These are phyloP conservation scores for Pteronotus mesoamericanus DNA, from an alignment of 2,797 vertebrate genomes.

Conservation along the genomic window DNA sequence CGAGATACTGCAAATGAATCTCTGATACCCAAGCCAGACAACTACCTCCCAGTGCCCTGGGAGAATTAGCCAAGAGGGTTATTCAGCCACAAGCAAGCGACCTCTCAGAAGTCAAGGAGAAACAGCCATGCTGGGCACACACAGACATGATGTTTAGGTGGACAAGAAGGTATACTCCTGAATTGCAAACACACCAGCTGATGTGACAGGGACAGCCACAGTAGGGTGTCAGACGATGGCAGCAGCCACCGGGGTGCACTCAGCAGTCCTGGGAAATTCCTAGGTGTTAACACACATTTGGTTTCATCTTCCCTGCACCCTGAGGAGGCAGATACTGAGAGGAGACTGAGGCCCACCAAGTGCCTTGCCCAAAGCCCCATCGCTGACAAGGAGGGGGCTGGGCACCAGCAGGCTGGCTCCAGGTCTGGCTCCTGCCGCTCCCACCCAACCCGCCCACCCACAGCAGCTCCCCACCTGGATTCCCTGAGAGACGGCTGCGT, in stretches of 20 bases:
- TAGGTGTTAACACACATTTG: neutral
- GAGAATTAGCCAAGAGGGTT: neutral
- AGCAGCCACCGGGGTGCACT: neutral
- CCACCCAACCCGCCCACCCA: neutral
- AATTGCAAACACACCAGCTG: neutral
- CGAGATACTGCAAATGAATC: neutral
- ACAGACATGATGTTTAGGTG: neutral
- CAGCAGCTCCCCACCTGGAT: neutral
- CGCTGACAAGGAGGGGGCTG: neutral
- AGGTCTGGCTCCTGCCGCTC: neutral
- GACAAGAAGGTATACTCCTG: neutral
- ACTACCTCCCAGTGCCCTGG: neutral
- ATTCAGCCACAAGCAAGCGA: neutral
- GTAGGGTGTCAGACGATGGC: neutral
- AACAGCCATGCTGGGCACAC: neutral
- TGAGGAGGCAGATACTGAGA: neutral
- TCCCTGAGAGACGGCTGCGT: neutral
- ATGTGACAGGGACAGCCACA: neutral
- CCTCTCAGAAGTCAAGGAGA: neutral
- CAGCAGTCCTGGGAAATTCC: neutral
- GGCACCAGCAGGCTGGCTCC: neutral
- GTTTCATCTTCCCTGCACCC: neutral
- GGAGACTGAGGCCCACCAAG: neutral
- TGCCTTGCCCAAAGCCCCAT: neutral
- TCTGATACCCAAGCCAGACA: neutral